Conservation (phyloP, 2,888 invertebrate genomes). For the Agrilus cyanescens region DNA sequence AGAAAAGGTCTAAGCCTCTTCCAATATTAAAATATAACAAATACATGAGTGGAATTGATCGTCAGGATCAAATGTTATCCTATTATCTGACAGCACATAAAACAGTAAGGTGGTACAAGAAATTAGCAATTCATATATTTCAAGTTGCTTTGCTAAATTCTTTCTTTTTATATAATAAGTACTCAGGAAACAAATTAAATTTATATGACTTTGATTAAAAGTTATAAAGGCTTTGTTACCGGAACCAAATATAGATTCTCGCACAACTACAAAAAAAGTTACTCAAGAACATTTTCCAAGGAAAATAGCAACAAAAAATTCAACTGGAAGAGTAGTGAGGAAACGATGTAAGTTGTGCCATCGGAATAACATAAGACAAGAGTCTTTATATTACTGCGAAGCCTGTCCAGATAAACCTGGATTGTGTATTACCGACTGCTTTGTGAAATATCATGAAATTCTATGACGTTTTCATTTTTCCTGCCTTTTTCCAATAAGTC, state of each 20-base stretch:
- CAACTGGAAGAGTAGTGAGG: neutral
- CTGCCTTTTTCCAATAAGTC: no score
- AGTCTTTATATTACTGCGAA: neutral
- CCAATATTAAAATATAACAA: slow-evolving; percentile 3
- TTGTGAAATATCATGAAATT: neutral
- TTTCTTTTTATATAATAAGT: neutral
- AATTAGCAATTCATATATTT: slow-evolving; percentile 1
- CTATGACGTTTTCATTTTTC: neutral
- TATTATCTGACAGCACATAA: neutral
- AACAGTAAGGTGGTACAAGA: slow-evolving; percentile 1
- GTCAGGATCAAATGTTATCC: slow-evolving; percentile 1
- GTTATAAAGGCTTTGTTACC: no score
- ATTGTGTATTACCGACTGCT: neutral
- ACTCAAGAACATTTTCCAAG: neutral
- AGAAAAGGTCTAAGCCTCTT: neutral
- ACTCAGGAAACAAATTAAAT: neutral
- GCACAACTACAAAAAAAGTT: neutral
- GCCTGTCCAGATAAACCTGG: neutral
- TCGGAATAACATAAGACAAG: neutral
- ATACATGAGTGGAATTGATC: slow-evolving; percentile 1
- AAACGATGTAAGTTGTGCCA: neutral
- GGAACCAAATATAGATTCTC: no score
- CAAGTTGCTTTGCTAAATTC: slow-evolving; percentile 1
- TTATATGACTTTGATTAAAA: no score
- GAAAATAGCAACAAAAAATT: neutral